Evolutionary conservation across 2,113 vertebrate genomes (phyloP).

Genomic region (Ciconia boyciana): DNA sequence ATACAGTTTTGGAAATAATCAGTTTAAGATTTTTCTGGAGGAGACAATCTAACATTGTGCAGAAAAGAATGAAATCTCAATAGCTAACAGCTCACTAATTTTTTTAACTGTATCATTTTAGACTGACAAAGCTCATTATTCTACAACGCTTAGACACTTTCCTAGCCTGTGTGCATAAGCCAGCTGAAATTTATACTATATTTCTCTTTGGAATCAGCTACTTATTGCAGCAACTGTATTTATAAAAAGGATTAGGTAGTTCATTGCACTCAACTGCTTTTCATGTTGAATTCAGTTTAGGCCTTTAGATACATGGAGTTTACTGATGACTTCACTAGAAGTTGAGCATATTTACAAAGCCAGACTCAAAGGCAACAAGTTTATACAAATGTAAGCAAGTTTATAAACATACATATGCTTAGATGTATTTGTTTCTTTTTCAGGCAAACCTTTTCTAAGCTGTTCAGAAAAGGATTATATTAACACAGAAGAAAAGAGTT

Average conservation of each 20-base stretch:
- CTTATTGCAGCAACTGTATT: neutral
- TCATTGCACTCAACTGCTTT: neutral
- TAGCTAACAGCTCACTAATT: neutral
- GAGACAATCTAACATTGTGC: neutral
- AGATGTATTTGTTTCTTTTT: neutral
- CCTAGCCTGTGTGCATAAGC: neutral
- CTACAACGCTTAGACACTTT: neutral
- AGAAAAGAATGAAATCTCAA: neutral
- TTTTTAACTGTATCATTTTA: neutral
- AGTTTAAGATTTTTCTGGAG: neutral
- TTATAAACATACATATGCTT: neutral
- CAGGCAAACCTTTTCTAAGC: neutral
- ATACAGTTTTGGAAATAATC: neutral
- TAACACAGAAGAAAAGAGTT: neutral
- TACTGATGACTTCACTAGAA: neutral
- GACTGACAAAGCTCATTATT: neutral
- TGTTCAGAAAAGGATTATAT: neutral
- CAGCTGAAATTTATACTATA: neutral
- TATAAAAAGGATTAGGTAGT: neutral
- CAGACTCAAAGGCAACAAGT: neutral
- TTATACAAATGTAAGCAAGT: neutral
- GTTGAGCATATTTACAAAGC: neutral
- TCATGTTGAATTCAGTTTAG: neutral
- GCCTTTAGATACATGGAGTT: neutral
- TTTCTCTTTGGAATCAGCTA: neutral